Evolutionary conservation across 2,888 invertebrate genomes (phyloP).

Genomic region (Cerceris ruficornis): DNA sequence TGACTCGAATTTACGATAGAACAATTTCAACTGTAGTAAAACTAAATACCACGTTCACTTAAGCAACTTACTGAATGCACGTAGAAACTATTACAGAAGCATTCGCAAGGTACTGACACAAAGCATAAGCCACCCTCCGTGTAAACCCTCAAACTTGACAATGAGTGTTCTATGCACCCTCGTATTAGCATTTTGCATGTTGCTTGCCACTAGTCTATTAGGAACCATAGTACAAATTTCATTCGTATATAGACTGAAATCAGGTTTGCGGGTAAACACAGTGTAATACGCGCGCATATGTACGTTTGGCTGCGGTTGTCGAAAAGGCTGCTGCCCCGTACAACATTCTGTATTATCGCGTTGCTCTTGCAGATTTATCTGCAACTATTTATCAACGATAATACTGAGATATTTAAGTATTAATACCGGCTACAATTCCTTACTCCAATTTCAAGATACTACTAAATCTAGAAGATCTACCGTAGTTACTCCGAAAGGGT

Average conservation of each 20-base stretch:
- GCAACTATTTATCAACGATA: too few species aligned
- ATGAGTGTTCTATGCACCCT: background rate
- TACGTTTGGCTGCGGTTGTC: constrained; percentile 37
- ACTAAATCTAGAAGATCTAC: too few species aligned
- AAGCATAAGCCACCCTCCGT: constrained; percentile 59
- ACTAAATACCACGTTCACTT: constrained; percentile 26
- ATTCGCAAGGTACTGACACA: constrained; percentile 73
- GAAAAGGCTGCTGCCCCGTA: background rate
- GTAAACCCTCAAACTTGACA: constrained; percentile 55
- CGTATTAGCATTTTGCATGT: background rate
- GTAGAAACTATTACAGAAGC: constrained; percentile 66
- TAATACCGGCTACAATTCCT: too few species aligned
- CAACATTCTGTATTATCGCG: background rate
- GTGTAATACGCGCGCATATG: constrained; percentile 51
- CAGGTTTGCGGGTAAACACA: constrained; percentile 56
- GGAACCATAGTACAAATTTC: constrained; percentile 6
- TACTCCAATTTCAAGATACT: too few species aligned
- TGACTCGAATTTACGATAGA: constrained; percentile 13
- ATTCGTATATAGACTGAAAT: constrained; percentile 11
- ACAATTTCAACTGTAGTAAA: constrained; percentile 23
- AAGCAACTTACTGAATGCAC: constrained; percentile 57
- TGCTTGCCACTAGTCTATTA: constrained; percentile 41
- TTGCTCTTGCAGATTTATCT: too few species aligned
- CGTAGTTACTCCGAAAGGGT: too few species aligned
- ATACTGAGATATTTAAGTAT: too few species aligned